These are phyloP conservation scores for Liodrosophila aerea DNA, from an alignment of 2,888 invertebrate species.

Conservation along the genomic window DNA sequence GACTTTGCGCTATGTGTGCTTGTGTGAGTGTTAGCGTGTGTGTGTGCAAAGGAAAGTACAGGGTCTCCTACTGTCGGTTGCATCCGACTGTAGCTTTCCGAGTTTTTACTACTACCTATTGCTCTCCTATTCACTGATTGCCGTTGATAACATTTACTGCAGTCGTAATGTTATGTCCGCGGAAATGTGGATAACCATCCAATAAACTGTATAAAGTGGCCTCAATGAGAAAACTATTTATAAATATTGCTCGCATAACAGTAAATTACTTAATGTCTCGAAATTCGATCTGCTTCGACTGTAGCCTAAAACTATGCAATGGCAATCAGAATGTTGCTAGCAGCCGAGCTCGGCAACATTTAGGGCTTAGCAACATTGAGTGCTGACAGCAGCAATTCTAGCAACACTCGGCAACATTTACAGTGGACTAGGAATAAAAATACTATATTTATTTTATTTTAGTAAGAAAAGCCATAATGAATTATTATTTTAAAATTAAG, in stretches of 20 bases:
- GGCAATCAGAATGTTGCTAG: too few species aligned
- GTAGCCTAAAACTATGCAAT: conserved; percentile 46
- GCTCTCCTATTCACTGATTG: conserved; percentile 26
- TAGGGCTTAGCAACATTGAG: not conserved
- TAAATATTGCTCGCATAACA: conserved; percentile 30
- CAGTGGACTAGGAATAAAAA: too few species aligned
- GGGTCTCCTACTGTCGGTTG: too few species aligned
- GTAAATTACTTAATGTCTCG: conserved; percentile 22
- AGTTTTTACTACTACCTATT: too few species aligned
- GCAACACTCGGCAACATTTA: not conserved
- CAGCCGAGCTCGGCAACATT: conserved; percentile 19
- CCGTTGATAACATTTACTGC: conserved; percentile 29
- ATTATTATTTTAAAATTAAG: too few species aligned
- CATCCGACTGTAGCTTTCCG: too few species aligned
- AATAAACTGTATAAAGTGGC: conserved; percentile 7
- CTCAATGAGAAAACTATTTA: not conserved
- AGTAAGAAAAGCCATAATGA: too few species aligned
- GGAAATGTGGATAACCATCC: conserved; percentile 34
- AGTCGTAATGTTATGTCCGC: conserved; percentile 20
- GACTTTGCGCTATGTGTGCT: too few species aligned
- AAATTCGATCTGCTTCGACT: not conserved
- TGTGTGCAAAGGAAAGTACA: too few species aligned
- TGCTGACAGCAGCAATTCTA: not conserved
- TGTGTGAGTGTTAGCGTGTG: too few species aligned
- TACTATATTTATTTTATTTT: too few species aligned